Evolutionary conservation across 2,113 vertebrate genomes (phyloP), one percentile per base, ranked within the genome.

Genomic region (Galemys pyrenaicus): DNA sequence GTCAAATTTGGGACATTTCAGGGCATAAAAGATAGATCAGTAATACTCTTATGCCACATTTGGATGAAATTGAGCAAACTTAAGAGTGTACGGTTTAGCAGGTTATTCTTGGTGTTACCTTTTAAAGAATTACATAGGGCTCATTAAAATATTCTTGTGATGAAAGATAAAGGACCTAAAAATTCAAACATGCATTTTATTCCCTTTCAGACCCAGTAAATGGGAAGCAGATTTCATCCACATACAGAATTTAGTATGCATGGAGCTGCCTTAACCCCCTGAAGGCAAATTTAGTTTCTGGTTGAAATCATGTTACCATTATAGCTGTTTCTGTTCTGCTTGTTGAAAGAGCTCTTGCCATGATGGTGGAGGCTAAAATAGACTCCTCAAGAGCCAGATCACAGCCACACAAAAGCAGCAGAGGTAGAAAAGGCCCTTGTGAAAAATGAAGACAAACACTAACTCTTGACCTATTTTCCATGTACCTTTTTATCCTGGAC

Each of bases 261-360:
- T 24, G 75, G 54, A 91, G 30, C 9, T 56, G 87, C 86, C 75
- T 41, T 92, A 37, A 16, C 37, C 30, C 85, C 68, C 82, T 60
- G 24, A 85, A 94, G 91, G 91, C 74, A 86, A 92, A 93, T 89
- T 51, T 85, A 65, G 91, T 80, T 80, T 95, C 93, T 91, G 89
- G 91, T 87, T 86, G 79, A 94, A 96, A 92, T 93, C 37, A 32
- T 51, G 16, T 92, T 37, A 67, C 74, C 58, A 46, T 58, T 70
- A n/a, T 81, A 82, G 39, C 90, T 49, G 7, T 51, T 86, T 74
- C 75, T 87, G 54, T 91, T 73, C 88, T 64, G 54, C 64, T 73
- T 86, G 41, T 77, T 26, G 82, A 91, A 81, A 87, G 79, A 71
- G 46, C 51, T 58, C 89, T 84, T 80, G 30, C 70, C n/a, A 11